Conservation (phyloP, 2,797 vertebrate species). For the Echeneis naucrates region DNA sequence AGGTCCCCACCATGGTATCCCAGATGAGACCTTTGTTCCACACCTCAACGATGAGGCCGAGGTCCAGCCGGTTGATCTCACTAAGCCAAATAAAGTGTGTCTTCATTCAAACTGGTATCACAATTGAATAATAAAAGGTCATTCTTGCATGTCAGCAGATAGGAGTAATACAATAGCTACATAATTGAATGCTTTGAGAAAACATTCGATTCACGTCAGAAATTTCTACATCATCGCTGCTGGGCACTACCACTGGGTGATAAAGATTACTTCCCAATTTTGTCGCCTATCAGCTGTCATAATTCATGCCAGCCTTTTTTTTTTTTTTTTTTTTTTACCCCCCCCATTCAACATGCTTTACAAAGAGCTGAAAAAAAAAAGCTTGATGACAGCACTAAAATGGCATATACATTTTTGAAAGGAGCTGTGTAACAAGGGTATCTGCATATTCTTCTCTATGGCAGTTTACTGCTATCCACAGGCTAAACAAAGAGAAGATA, state of each 20-base stretch:
- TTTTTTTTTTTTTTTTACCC: too few species aligned
- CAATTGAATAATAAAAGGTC: neutral
- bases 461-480: constrained; percentile 42
- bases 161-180: neutral
- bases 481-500: constrained; percentile 70
- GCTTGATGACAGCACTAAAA: constrained; percentile 67
- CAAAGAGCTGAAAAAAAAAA: constrained; percentile 61
- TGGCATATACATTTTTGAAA: constrained; percentile 60
- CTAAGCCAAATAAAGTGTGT: constrained; percentile 69
- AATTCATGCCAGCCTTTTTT: constrained; percentile 57
- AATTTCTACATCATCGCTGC: constrained; percentile 32
- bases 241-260: constrained; percentile 2
- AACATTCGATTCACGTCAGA: constrained; percentile 32
- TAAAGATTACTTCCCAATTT: constrained; percentile 48
- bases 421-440: constrained; percentile 42
- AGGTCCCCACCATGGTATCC: constrained; percentile 97
- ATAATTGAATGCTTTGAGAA: constrained; percentile 12
- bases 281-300: constrained; percentile 42
- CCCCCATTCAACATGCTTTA: constrained; percentile 58
- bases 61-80: constrained; percentile 96
- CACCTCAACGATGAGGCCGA: constrained; percentile 96
- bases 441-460: constrained; percentile 73
- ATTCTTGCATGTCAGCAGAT: constrained; percentile 7
- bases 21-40: constrained; percentile 99
- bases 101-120: constrained; percentile 12